Conservation (phyloP, 2,888 invertebrate genomes). For the Caenorhabditis becei region DNA sequence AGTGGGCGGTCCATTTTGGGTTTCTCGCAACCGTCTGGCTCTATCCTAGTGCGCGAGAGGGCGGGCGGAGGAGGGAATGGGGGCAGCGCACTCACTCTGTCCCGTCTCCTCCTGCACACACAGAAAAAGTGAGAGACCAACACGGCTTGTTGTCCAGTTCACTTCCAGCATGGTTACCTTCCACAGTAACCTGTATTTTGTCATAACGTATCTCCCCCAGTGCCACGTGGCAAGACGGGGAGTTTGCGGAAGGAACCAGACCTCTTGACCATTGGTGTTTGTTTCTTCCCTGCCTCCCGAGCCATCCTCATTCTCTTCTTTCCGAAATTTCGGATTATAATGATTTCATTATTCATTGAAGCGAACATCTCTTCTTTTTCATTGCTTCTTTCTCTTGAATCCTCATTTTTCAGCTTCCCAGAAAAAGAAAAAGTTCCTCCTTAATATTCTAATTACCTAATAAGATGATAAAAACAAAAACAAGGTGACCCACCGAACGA, state of each 20-base stretch:
- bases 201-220: neutral
- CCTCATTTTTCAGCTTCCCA: constrained; percentile 31
- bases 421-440: no score
- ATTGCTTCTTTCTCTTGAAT: neutral
- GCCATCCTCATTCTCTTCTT: neutral
- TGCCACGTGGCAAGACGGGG: neutral
- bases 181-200: constrained; percentile 13
- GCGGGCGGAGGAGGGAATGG: constrained; percentile 53
- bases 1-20: constrained; percentile 54
- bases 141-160: constrained; percentile 52
- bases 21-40: constrained; percentile 59
- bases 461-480: no score
- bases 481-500: no score
- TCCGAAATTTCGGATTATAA: neutral
- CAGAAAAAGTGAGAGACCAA: constrained; percentile 42
- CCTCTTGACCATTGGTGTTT: neutral
- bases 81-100: constrained; percentile 57
- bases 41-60: constrained; percentile 55
- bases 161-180: constrained; percentile 23
- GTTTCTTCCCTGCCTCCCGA: neutral
- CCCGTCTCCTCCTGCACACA: constrained; percentile 46
- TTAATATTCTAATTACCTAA: no score
- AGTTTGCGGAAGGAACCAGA: neutral
- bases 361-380: neutral
- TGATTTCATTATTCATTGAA: neutral